Base-by-base conservation (phyloP, 2,888 invertebrate genomes). In the Agrotis ipsilon region DNA sequence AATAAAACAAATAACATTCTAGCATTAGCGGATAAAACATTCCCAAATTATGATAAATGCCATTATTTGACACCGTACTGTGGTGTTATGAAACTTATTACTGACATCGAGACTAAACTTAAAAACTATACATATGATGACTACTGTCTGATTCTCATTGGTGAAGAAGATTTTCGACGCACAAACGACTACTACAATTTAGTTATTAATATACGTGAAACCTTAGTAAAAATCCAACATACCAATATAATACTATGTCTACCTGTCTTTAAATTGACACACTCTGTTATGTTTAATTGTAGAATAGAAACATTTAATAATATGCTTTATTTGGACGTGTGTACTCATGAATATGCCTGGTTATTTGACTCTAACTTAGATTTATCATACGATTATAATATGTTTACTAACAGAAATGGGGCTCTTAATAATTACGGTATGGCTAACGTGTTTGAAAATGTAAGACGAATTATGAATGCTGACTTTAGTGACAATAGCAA, bases 351-450 rank as follows among this genome's bases (percentile, higher is more conserved):
- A n/a, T n/a, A 48, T 9, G 48, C n/a, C 7, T 48, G n/a, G 2
- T n/a, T 48, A 48, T 48, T 48, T n/a, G 48, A 48, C n/a, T 48
- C 48, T n/a, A 48, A 48, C 48, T 16, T 48, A n/a, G n/a, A n/a
- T 48, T 48, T 48, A 48, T 48, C 48, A n/a, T 48, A 48, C n/a
- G 48, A 48, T n/a, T 48, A 48, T 48, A n/a, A 48, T 48, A 48
- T 48, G 48, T n/a, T 48, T n/a, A n/a, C 48, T 18, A 48, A 48
- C 7, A 48, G 48, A 48, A 48, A 48, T n/a, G 48, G 48, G n/a
- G 18, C 48, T 48, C 45, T 45, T 3, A 45, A 45, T 45, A 45
- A 45, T 14, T 45, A 13, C 13, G 45, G 45, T 14, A 45, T 48
- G 48, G n/a, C 1, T 7, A 48, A 48, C n/a, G n/a, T 48, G n/a